Base-by-base conservation (phyloP, 2,113 vertebrate species). In the Lampris megalopsis region DNA sequence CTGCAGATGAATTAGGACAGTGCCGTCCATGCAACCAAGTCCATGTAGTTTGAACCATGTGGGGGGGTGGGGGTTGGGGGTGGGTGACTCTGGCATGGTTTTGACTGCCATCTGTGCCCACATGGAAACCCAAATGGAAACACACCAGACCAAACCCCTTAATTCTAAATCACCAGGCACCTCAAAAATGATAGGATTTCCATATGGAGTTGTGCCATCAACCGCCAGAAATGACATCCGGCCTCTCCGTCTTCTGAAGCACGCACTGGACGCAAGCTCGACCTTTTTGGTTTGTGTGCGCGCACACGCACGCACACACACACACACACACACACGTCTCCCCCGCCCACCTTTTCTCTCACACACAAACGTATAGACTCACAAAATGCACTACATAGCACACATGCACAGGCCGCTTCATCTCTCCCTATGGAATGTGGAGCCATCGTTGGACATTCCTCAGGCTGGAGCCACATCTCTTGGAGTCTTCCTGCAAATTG, bases 391-490 rank as follows among this genome's bases (percentile, higher is more conserved):
- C 24, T 24, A 24, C 24, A 24, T 24, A 24, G 24, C 57, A 50
- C 57, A 41, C 40, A 60, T 1, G 13, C 35, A 50, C 11, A 73
- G 48, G 40, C 64, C n/a, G 74, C 73, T 75, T 84, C 47, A 58
- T 81, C 60, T 75, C 9, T 37, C 1, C 61, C 9, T 9, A 9
- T 65, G 78, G 90, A 94, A 94, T 95, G 83, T 94, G 10, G 41
- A 73, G 76, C 59, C 64, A 54, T 63, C 7, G 50, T 82, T 91
- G 50, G 24, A 95, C 86, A 94, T 95, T 95, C 92, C 91, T 90
- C 91, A 76, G 57, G 66, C 38, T 41, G 8, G 0, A 52, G 72
- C 53, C 45, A 37, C 10, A 0, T 13, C 77, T 85, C 75, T 92
- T 94, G 54, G 84, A 86, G 89, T 80, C 75, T 35, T 73, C 60